Conservation (phyloP, 2,113 vertebrate species). For the Smithornis capensis region DNA sequence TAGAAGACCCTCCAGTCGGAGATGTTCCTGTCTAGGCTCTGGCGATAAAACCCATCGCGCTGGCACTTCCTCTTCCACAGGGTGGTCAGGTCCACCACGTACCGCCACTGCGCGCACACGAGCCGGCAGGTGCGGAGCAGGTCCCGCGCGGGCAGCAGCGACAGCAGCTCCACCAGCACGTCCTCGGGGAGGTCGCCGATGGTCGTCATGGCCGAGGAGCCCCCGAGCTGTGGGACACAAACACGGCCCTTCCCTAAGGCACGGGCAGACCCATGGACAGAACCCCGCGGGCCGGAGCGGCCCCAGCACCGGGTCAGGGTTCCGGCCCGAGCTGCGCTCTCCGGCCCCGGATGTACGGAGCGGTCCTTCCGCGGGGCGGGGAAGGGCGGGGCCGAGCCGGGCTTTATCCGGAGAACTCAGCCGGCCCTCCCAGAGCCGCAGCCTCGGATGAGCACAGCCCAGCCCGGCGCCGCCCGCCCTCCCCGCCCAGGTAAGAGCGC, state of each 20-base stretch:
- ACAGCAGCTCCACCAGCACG: conserved; percentile 74
- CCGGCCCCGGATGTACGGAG: neutral
- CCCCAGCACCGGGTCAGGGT: neutral
- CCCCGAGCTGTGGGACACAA: neutral
- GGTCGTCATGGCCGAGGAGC: neutral
- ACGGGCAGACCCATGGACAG: neutral
- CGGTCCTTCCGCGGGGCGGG: neutral
- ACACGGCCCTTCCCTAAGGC: neutral
- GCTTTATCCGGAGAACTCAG: fast-evolving
- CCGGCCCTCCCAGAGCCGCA: fast-evolving
- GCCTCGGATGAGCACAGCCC: fast-evolving
- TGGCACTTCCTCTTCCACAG: conserved; percentile 79
- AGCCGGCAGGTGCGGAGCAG: conserved; percentile 64
- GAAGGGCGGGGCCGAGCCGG: neutral
- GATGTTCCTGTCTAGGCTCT: conserved; percentile 29
- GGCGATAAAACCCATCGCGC: conserved; percentile 39
- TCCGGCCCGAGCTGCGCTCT: neutral
- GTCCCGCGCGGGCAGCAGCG: conserved; percentile 63
- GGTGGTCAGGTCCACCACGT: conserved; percentile 71
- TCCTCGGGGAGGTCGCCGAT: conserved; percentile 68
- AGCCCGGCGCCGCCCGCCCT: fast-evolving
- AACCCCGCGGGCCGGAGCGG: neutral
- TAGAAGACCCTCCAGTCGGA: conserved; percentile 75
- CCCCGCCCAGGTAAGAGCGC: neutral
- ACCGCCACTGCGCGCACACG: conserved; percentile 72